These are phyloP conservation scores for Apodemia duryi DNA, from an alignment of 2,888 invertebrate species.

Conservation along the genomic window DNA sequence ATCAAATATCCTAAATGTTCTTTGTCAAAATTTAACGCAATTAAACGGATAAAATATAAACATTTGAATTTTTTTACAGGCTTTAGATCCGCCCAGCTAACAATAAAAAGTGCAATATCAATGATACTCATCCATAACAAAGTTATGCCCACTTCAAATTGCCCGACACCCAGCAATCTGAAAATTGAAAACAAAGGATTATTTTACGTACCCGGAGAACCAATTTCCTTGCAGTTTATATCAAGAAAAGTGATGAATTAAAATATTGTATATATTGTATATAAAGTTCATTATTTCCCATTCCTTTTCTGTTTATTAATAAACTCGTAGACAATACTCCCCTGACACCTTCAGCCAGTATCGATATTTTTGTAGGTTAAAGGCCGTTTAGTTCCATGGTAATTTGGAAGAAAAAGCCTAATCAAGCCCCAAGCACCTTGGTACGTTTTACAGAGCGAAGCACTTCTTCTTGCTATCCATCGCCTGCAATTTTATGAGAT, in stretches of 20 bases:
- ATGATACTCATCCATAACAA: slow-evolving; percentile 23
- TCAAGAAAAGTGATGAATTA: slow-evolving; percentile 14
- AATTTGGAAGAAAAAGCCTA: too few relatives aligned
- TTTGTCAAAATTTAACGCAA: background rate
- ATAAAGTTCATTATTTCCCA: too few relatives aligned
- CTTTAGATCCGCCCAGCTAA: slow-evolving; percentile 25
- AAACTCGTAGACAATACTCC: too few relatives aligned
- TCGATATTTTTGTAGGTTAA: too few relatives aligned
- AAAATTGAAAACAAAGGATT: slow-evolving; percentile 23
- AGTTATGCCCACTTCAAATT: slow-evolving; percentile 18
- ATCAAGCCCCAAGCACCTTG: too few relatives aligned
- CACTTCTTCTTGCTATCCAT: too few relatives aligned
- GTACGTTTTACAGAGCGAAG: too few relatives aligned
- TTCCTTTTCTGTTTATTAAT: too few relatives aligned
- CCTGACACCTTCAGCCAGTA: too few relatives aligned
- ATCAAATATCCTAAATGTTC: background rate
- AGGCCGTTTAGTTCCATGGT: too few relatives aligned
- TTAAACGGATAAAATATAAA: background rate
- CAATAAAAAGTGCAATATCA: slow-evolving; percentile 20
- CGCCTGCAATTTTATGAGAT: too few relatives aligned
- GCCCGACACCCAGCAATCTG: slow-evolving; percentile 23
- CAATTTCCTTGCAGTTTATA: slow-evolving; percentile 22
- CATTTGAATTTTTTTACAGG: slow-evolving; percentile 22
- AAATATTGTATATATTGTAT: too few relatives aligned
- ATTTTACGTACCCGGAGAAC: slow-evolving; percentile 25